Conservation (phyloP, 2,888 invertebrate genomes). For the Melinopterus prodromus region DNA sequence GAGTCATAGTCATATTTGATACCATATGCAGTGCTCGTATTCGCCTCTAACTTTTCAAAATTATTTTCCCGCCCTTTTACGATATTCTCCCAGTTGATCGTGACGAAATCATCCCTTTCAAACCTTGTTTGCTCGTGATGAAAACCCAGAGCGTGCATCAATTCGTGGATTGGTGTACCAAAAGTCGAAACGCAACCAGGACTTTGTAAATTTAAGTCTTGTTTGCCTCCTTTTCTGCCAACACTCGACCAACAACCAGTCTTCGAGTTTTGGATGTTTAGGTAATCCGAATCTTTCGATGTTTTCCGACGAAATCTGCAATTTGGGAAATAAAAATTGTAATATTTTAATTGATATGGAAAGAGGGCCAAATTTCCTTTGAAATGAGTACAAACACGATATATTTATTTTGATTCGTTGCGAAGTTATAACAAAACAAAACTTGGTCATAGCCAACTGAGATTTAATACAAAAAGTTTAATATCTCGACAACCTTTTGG, state of each 20-base stretch:
- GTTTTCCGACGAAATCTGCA: constrained; percentile 69
- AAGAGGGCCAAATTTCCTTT: constrained; percentile 11
- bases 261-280: constrained; percentile 72
- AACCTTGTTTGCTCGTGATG: constrained; percentile 83
- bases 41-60: constrained; percentile 72
- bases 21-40: constrained; percentile 70
- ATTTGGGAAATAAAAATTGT: not conserved
- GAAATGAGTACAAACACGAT: not conserved
- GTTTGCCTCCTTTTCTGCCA: constrained; percentile 72
- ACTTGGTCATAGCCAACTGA: not conserved
- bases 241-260: constrained; percentile 87
- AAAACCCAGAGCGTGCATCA: constrained; percentile 83
- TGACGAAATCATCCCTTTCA: constrained; percentile 76
- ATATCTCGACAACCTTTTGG: not conserved
- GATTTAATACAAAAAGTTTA: not conserved
- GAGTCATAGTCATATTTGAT: constrained; percentile 81
- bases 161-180: constrained; percentile 81
- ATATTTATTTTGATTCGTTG: not conserved
- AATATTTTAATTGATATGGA: not conserved
- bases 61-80: constrained; percentile 66
- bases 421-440: not conserved
- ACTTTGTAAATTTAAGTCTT: constrained; percentile 77
- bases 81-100: constrained; percentile 75
- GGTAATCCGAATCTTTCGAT: constrained; percentile 71
- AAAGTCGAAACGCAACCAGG: constrained; percentile 77